phyloP scores from a whole-genome alignment of 2,888 invertebrate genomes.

The Cephus rjabovi region DNA sequence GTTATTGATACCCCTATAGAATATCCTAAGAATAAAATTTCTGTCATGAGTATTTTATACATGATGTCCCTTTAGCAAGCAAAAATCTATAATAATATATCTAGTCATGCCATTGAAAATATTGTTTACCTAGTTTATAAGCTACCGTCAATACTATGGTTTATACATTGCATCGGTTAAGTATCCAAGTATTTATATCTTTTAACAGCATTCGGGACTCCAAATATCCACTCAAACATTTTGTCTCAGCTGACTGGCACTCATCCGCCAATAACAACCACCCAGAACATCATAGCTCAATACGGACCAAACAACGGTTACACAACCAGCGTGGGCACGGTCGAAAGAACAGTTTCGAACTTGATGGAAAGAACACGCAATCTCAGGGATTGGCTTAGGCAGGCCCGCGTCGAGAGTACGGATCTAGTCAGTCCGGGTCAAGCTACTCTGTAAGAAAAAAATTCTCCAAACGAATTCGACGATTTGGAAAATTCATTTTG shows the following conservation, averaged over 20 bases:
- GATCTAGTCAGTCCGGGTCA: slow-evolving; percentile 61
- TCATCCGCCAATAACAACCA: slow-evolving; percentile 55
- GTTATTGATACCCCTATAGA: not conserved
- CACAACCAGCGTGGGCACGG: slow-evolving; percentile 62
- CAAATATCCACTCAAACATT: slow-evolving; percentile 62
- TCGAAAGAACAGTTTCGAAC: slow-evolving; percentile 72
- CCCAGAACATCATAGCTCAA: slow-evolving; percentile 64
- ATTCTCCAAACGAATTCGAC: not conserved
- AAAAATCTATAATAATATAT: not conserved
- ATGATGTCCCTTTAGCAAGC: not conserved
- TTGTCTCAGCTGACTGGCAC: slow-evolving; percentile 56
- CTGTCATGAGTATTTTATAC: not conserved
- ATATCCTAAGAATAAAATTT: not conserved
- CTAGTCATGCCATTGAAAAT: not conserved
- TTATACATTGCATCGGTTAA: not conserved
- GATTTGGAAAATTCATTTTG: not conserved
- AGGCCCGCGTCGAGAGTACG: slow-evolving; percentile 64
- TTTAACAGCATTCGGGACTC: slow-evolving; percentile 56
- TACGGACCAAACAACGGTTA: slow-evolving; percentile 62
- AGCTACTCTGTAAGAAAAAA: slow-evolving; percentile 54
- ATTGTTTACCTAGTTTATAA: not conserved
- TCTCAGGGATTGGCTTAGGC: slow-evolving; percentile 76
- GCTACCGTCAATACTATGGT: not conserved
- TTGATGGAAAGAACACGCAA: slow-evolving; percentile 76
- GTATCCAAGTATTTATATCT: not conserved